phyloP scores from a whole-genome alignment of 1,140 invertebrate genomes.

The Varroa destructor region DNA sequence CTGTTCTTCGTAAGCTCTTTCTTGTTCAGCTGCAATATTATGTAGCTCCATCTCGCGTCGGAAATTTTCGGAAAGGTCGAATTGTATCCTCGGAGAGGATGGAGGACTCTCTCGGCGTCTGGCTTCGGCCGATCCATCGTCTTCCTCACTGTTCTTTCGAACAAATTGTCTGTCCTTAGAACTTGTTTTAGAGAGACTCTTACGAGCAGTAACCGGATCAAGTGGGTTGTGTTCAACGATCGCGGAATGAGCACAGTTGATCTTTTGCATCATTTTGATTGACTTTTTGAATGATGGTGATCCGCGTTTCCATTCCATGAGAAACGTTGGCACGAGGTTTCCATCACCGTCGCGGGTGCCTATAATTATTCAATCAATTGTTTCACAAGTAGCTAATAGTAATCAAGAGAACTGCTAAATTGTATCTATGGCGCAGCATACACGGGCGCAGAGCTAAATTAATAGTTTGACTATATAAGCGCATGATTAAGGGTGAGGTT shows the following conservation, averaged over 20 bases:
- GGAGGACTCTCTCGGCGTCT: not conserved
- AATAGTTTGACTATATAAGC: no score
- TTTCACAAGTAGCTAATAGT: no score
- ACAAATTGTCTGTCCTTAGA: not conserved
- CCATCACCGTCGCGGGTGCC: constrained; percentile 16
- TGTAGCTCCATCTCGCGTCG: constrained; percentile 23
- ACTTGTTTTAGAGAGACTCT: not conserved
- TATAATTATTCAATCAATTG: not conserved
- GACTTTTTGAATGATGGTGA: constrained; percentile 8
- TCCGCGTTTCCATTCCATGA: constrained; percentile 24
- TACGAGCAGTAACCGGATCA: not conserved
- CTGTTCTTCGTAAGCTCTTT: constrained; percentile 1
- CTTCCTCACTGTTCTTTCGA: not conserved
- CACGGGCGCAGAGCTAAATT: no score
- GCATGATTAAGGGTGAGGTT: no score
- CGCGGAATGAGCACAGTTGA: constrained; percentile 10
- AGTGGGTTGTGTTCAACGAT: constrained; percentile 5
- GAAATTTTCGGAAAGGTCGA: constrained; percentile 16
- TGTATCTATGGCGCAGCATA: no score
- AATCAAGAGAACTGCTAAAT: no score
- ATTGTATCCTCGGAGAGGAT: not conserved
- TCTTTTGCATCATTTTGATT: constrained; percentile 26
- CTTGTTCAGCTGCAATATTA: constrained; percentile 11
- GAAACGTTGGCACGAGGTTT: constrained; percentile 21
- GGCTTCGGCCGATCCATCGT: not conserved